Conservation (phyloP, 2,797 vertebrate species). For the Aselliscus stoliczkanus region DNA sequence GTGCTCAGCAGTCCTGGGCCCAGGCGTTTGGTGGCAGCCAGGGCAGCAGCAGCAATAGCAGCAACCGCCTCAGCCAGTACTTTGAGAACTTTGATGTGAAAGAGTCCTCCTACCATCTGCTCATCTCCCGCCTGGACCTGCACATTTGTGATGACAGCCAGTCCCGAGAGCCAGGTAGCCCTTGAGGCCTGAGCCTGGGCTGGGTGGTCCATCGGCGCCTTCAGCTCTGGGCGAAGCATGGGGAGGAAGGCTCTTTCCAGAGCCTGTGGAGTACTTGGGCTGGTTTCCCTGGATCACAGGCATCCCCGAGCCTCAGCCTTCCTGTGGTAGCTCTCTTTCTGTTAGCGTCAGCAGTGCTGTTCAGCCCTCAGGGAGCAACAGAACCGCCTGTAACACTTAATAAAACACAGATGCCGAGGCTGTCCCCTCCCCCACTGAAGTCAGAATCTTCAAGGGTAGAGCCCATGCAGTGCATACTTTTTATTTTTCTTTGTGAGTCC, state of each 20-base stretch:
- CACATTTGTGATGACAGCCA: slow-evolving; percentile 97
- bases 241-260: neutral
- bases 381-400: neutral
- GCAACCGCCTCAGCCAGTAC: slow-evolving; percentile 89
- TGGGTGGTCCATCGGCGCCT: neutral
- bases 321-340: neutral
- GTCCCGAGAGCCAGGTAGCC: slow-evolving; percentile 86
- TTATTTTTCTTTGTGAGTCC: accelerated
- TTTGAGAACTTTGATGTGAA: slow-evolving; percentile 96
- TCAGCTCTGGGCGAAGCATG: neutral
- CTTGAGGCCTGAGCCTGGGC: neutral
- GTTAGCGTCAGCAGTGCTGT: neutral
- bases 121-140: slow-evolving; percentile 95
- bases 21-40: slow-evolving; percentile 81
- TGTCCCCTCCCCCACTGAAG: neutral
- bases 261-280: neutral
- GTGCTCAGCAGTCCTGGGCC: slow-evolving; percentile 88
- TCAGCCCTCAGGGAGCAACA: neutral
- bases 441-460: neutral
- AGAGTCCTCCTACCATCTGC: slow-evolving; percentile 97
- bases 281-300: neutral
- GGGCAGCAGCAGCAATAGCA: slow-evolving; percentile 71
- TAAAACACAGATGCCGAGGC: neutral
- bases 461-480: neutral
- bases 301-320: neutral